Base-by-base conservation (phyloP, 92 coral and sea anemone species). In the Zoanthus solanderi region DNA sequence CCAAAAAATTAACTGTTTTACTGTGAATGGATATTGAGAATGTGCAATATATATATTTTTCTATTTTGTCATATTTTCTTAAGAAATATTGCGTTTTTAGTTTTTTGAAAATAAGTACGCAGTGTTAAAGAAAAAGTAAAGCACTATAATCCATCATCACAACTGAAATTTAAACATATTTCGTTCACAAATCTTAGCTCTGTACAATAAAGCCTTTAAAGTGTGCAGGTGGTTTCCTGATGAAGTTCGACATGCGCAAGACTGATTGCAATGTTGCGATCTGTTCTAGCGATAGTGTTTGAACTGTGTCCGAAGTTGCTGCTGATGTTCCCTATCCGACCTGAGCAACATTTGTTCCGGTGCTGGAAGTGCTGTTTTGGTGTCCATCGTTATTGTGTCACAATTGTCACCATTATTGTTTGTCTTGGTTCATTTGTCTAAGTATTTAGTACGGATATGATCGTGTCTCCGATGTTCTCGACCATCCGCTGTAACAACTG, bases 381-480 rank as follows among this genome's bases (percentile, higher is more conserved):
- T 0, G 15, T 16, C 60, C 7, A 15, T 58, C 1, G 7, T 15
- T 16, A 53, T 32, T 75, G 79, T 53, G 7, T 77, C 82, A 47
- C 18, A 48, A 54, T 77, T 30, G 23, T 16, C 23, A 13, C 82
- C 11, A 29, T 52, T 68, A 50, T 44, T 66, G 52, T 77, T 32
- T 76, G 61, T 76, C 65, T 76, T 72, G 50, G 50, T 29, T 72
- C 31, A 29, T n/a, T 72, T 13, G 65, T 58, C 56, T 68, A 65
- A 77, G 17, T 87, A 83, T 9, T 84, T 74, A 0, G 91, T 82
- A 73, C 77, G 78, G 7, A 92, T 32, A 72, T 89, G 94, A 69
- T 92, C 88, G 44, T 92, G 94, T 52, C 90, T 23, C 4, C 94
- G 60, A 46, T 58, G 87, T 1, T 71, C 71, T 3, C 90, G 67